A percentile compares a stretch with the other conserved stretches of the same genome.
phyloP scores from a whole-genome alignment of 2,888 invertebrate species.

The Asteroscopus sphinx region DNA sequence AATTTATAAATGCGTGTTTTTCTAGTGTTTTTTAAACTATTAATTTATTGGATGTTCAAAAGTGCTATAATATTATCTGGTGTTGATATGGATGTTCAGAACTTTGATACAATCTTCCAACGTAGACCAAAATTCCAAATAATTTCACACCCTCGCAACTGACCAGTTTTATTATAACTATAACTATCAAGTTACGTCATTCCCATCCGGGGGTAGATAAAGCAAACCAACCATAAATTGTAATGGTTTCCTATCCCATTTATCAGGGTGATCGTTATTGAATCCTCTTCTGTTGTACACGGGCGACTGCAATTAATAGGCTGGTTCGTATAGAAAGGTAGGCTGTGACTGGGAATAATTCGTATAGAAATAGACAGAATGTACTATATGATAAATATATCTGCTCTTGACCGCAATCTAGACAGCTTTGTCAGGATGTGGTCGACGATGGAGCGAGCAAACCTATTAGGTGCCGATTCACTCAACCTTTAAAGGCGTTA shows the following conservation, averaged over 20 bases:
- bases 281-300: conserved; percentile 66
- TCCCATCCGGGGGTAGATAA: conserved; percentile 66
- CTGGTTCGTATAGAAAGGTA: conserved; percentile 9
- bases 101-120: background rate
- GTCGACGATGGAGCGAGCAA: no score
- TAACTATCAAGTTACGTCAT: conserved; percentile 68
- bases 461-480: no score
- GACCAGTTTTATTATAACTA: conserved; percentile 62
- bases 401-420: no score
- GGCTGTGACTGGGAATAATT: background rate
- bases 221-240: conserved; percentile 78
- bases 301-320: conserved; percentile 49
- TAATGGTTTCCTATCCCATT: conserved; percentile 75
- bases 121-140: background rate
- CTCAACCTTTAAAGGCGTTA: no score
- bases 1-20: no score
- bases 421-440: no score
- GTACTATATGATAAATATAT: no score
- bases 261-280: conserved; percentile 76
- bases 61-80: background rate
- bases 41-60: no score
- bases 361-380: no score
- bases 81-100: background rate
- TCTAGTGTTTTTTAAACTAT: no score
- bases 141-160: conserved; percentile 19